These are phyloP conservation scores for Plectropomus leopardus DNA, from an alignment of 2,113 vertebrate species.

Conservation along the genomic window DNA sequence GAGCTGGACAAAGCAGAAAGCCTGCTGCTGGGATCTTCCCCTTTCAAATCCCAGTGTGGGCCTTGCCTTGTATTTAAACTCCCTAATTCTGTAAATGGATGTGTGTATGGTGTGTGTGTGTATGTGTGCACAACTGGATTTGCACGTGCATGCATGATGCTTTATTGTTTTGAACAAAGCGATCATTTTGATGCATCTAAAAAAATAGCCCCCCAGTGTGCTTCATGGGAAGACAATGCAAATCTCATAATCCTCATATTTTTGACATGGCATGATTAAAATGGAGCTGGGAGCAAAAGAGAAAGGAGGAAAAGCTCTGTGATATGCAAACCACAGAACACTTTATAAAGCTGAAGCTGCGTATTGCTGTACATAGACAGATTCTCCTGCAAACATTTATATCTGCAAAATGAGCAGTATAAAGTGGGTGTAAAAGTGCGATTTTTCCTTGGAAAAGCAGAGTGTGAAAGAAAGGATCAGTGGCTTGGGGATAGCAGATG, in stretches of 20 bases:
- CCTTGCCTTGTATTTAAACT: conserved; percentile 50
- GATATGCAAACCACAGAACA: conserved; percentile 40
- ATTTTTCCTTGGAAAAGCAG: neutral
- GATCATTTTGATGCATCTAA: conserved; percentile 47
- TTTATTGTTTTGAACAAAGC: conserved; percentile 42
- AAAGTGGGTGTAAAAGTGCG: neutral
- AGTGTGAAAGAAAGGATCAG: neutral
- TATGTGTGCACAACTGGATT: conserved; percentile 6
- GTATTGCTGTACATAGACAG: neutral
- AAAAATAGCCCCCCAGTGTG: conserved; percentile 41
- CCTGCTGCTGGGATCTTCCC: conserved; percentile 54
- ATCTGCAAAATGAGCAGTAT: neutral
- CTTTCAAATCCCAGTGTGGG: conserved; percentile 49
- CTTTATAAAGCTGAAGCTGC: conserved; percentile 16
- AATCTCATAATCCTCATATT: conserved; percentile 80
- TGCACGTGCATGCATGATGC: neutral
- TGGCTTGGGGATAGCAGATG: conserved; percentile 2
- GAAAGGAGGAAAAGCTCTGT: conserved; percentile 19
- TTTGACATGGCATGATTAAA: conserved; percentile 75
- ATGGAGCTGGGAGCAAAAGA: conserved; percentile 36
- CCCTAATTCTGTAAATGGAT: conserved; percentile 46
- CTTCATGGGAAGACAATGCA: conserved; percentile 75
- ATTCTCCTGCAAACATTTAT: conserved; percentile 20
- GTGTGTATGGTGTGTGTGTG: conserved; percentile 9
- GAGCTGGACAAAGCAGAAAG: conserved; percentile 70